Percentiles rank a stretch among this genome's conserved stretches.
These are phyloP conservation scores for Vicugna pacos DNA, from an alignment of 2,113 vertebrate species.

Conservation along the genomic window DNA sequence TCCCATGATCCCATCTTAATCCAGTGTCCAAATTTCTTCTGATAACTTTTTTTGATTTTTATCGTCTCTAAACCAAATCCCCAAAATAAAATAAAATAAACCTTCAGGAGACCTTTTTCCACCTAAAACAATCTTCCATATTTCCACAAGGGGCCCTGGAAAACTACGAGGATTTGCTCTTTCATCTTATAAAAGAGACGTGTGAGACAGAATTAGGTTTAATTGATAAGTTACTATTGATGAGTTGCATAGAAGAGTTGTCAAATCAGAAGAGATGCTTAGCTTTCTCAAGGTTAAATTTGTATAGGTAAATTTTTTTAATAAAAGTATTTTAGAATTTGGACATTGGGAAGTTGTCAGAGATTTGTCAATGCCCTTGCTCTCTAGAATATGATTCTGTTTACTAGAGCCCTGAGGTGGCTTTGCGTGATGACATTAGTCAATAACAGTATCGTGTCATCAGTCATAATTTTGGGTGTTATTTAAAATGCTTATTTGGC, in stretches of 20 bases:
- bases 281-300: neutral
- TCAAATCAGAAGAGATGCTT: neutral
- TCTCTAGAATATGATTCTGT: neutral
- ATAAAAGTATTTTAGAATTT: constrained; percentile 30
- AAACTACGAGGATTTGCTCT: neutral
- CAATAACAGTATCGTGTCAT: neutral
- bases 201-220: neutral
- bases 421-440: neutral
- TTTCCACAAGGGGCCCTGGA: neutral
- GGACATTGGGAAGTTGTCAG: neutral
- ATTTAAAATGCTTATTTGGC: constrained; percentile 2
- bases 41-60: neutral
- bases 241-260: neutral
- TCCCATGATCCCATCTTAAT: neutral
- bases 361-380: neutral
- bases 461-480: neutral
- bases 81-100: neutral
- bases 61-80: neutral
- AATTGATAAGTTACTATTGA: neutral
- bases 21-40: neutral
- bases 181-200: neutral
- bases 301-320: neutral
- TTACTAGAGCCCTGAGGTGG: neutral
- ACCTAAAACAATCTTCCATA: neutral
- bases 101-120: neutral